A percentile compares a stretch with the other conserved stretches of the same genome.
These are phyloP conservation scores for Acheta domesticus DNA, from an alignment of 2,888 invertebrate species.

Conservation along the genomic window DNA sequence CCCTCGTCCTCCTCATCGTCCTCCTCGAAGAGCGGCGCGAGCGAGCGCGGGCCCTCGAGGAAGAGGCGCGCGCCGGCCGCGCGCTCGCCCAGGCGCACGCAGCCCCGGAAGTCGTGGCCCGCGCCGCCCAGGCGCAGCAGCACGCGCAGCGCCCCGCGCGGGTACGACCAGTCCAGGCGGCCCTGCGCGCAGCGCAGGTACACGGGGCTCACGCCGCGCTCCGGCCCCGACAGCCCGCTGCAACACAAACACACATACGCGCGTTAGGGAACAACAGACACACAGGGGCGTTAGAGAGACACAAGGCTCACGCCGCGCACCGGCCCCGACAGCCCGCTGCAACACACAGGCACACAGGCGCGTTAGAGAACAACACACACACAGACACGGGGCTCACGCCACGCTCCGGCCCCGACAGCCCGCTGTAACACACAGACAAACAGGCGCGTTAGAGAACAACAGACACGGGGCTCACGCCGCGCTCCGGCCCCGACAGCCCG, in stretches of 20 bases:
- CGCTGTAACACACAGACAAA: constrained; percentile 21
- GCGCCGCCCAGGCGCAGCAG: constrained; percentile 59
- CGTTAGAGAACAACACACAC: constrained; percentile 68
- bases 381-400: neutral
- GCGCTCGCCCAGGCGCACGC: constrained; percentile 56
- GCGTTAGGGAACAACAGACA: no score
- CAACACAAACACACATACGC: neutral
- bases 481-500: constrained; percentile 44
- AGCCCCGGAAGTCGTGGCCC: constrained; percentile 65
- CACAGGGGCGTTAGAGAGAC: no score
- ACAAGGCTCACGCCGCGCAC: neutral
- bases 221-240: constrained; percentile 20
- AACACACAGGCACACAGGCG: constrained; percentile 47
- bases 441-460: no score
- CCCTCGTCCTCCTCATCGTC: neutral
- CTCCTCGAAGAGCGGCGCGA: constrained; percentile 20
- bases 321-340: constrained; percentile 22
- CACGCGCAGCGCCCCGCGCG: constrained; percentile 67
- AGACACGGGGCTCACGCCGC: neutral
- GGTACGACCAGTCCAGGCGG: constrained; percentile 69
- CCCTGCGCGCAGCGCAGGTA: constrained; percentile 23
- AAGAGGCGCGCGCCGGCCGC: constrained; percentile 54
- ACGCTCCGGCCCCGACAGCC: neutral
- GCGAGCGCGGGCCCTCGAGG: constrained; percentile 53
- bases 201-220: constrained; percentile 20